Evolutionary conservation across 2,113 vertebrate genomes (phyloP).

Genomic region (Lagopus leucura): DNA sequence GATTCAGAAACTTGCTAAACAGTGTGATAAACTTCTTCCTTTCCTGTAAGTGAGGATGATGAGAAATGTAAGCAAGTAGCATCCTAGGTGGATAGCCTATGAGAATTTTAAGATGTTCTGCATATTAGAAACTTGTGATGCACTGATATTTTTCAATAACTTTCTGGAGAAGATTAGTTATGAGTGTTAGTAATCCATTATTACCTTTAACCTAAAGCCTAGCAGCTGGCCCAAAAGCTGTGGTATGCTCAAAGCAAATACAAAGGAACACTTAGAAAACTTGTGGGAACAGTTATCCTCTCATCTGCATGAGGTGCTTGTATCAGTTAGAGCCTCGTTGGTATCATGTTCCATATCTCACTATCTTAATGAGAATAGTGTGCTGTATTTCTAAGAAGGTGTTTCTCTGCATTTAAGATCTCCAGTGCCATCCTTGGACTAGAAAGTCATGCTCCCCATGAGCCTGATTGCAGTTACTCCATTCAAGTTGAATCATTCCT

Average conservation of each 20-base stretch:
- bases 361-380: background rate
- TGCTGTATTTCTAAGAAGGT: background rate
- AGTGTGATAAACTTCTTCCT: background rate
- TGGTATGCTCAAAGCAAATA: background rate
- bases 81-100: background rate
- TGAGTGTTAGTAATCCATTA: background rate
- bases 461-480: background rate
- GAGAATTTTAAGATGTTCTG: background rate
- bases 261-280: background rate
- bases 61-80: background rate
- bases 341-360: background rate
- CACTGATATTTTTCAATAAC: background rate
- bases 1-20: background rate
- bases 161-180: background rate
- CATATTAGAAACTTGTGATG: background rate
- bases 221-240: background rate
- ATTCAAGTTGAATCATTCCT: background rate
- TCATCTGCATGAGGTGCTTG: background rate
- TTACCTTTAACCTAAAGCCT: background rate
- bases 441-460: background rate
- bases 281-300: rapidly evolving
- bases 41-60: background rate
- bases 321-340: rapidly evolving
- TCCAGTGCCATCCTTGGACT: background rate
- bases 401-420: background rate